phyloP scores from a whole-genome alignment of 2,888 invertebrate species.

The Ctena decussata region DNA sequence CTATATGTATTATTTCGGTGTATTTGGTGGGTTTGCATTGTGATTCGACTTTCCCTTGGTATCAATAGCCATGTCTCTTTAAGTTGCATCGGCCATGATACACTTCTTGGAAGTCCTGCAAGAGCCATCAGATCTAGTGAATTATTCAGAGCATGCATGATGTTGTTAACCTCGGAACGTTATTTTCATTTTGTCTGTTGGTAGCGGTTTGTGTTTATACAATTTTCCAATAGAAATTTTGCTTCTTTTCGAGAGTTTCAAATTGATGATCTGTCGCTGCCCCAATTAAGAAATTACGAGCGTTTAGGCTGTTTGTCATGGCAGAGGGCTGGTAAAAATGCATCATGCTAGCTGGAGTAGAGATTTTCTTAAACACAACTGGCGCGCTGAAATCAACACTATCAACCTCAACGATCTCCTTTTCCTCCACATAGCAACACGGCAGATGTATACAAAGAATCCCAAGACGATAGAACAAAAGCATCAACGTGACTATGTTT shows the following conservation, averaged over 20 bases:
- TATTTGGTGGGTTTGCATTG: no score
- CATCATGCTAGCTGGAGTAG: not conserved
- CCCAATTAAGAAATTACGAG: not conserved
- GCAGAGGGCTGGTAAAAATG: not conserved
- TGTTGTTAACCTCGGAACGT: no score
- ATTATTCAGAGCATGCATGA: no score
- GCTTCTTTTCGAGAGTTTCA: not conserved
- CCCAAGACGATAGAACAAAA: conserved; percentile 70
- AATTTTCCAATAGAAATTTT: no score
- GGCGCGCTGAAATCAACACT: not conserved
- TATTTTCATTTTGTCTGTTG: no score
- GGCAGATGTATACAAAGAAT: conserved; percentile 62
- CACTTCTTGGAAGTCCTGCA: no score
- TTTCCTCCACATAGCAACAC: conserved; percentile 20
- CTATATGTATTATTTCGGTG: no score
- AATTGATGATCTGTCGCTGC: not conserved
- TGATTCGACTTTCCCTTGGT: no score
- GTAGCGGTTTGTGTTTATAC: no score
- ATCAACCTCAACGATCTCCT: not conserved
- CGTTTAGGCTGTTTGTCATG: not conserved
- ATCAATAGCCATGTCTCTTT: no score
- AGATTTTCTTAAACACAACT: not conserved
- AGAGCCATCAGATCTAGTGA: no score
- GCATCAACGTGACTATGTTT: conserved; percentile 75
- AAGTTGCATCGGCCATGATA: no score